Evolutionary conservation across 92 coral and sea anemone species (phyloP).

Genomic region (Epizoanthus scotinus): DNA sequence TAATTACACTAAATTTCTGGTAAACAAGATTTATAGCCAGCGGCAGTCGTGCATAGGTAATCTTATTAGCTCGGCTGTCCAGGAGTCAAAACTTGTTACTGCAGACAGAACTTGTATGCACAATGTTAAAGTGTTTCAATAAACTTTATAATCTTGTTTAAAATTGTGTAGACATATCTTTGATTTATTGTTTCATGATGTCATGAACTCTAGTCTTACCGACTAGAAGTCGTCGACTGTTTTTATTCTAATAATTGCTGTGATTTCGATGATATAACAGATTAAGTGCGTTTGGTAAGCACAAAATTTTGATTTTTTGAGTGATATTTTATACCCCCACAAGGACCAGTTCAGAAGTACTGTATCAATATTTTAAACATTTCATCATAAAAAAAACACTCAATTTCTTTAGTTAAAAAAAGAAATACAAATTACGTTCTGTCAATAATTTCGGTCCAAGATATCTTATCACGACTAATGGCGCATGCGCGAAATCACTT

Average conservation of each 20-base stretch:
- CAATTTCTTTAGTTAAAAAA: too few relatives aligned
- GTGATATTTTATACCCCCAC: too few relatives aligned
- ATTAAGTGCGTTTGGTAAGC: too few relatives aligned
- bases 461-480: too few relatives aligned
- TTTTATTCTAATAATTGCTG: neutral
- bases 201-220: constrained; percentile 3
- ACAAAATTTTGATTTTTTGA: too few relatives aligned
- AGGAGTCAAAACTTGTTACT: constrained; percentile 27
- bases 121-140: constrained; percentile 28
- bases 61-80: constrained; percentile 14
- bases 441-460: too few relatives aligned
- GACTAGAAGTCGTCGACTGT: neutral
- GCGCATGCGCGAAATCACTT: too few relatives aligned
- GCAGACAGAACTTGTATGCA: constrained; percentile 16
- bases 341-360: too few relatives aligned
- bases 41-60: neutral
- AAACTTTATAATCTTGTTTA: constrained; percentile 43
- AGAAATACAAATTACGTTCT: too few relatives aligned
- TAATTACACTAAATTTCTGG: constrained; percentile 32
- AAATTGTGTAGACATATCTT: constrained; percentile 26
- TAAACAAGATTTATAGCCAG: constrained; percentile 34
- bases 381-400: too few relatives aligned
- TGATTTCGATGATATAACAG: constrained; percentile 15
- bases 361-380: too few relatives aligned
- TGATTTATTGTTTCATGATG: constrained; percentile 30